Evolutionary conservation across 2,113 vertebrate genomes (phyloP).

Genomic region (Cyrtonyx montezumae): DNA sequence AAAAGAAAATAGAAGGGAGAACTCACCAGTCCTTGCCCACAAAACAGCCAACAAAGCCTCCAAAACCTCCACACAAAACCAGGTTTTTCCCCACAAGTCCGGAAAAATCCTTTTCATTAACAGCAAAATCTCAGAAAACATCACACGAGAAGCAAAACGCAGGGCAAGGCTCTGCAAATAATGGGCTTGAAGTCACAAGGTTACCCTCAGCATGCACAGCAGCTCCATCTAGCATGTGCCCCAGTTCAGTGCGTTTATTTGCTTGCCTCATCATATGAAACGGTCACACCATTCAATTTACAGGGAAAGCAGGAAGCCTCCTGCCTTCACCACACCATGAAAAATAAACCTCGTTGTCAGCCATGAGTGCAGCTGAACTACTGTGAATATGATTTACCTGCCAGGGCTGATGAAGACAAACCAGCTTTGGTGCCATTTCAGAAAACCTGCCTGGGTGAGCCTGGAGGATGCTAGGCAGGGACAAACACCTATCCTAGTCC

Average conservation of each 20-base stretch:
- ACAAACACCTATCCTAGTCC: background rate
- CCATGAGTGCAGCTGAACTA: conserved; percentile 16
- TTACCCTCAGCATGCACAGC: conserved; percentile 2
- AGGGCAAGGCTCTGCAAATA: background rate
- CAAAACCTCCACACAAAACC: background rate
- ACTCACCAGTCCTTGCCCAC: background rate
- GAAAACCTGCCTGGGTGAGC: background rate
- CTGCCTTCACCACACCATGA: conserved; percentile 32
- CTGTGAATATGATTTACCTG: conserved; percentile 50
- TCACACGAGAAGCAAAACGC: background rate
- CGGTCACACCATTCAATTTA: background rate
- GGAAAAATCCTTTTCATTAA: background rate
- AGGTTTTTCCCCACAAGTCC: background rate
- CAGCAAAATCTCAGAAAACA: background rate
- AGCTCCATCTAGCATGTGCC: conserved; percentile 15
- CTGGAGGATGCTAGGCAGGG: rapidly evolving
- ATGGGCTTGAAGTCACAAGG: background rate
- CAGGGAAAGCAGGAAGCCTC: conserved; percentile 15
- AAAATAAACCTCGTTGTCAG: conserved; percentile 52
- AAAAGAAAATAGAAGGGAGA: background rate
- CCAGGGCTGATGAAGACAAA: conserved; percentile 57
- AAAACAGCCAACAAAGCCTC: background rate
- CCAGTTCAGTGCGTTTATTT: background rate
- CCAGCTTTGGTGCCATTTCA: background rate
- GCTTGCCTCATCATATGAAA: conserved; percentile 15